Percentiles rank a stretch among this genome's conserved stretches.
Conservation (phyloP, 2,888 invertebrate genomes). For the Heliconius hortense region DNA sequence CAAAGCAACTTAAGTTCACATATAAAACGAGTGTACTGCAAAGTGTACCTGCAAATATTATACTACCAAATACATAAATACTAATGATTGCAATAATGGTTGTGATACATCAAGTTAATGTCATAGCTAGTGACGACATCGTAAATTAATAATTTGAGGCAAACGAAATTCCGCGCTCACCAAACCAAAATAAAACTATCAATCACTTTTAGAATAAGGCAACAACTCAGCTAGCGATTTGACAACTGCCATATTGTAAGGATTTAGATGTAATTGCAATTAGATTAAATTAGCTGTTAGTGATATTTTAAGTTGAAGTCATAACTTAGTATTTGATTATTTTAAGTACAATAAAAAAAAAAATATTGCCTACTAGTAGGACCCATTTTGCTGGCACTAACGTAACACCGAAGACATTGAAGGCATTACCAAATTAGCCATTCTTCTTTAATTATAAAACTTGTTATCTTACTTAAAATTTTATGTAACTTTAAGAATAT, state of each 20-base stretch:
- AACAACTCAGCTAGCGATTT: slow-evolving; percentile 79
- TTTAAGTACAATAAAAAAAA: slow-evolving; percentile 68
- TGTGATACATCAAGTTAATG: slow-evolving; percentile 72
- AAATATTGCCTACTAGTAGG: slow-evolving; percentile 41
- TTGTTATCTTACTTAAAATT: slow-evolving; percentile 13
- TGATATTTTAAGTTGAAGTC: slow-evolving; percentile 76
- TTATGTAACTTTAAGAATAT: slow-evolving; percentile 21
- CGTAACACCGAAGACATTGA: slow-evolving; percentile 19
- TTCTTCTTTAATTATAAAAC: slow-evolving; percentile 15
- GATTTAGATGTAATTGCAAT: slow-evolving; percentile 68
- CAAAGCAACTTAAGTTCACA: slow-evolving; percentile 38
- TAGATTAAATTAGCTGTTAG: slow-evolving; percentile 54
- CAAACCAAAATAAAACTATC: slow-evolving; percentile 54
- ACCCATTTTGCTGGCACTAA: slow-evolving; percentile 30
- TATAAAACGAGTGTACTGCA: slow-evolving; percentile 50
- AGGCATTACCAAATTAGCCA: slow-evolving; percentile 29
- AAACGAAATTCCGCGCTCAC: slow-evolving; percentile 61
- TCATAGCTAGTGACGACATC: slow-evolving; percentile 59
- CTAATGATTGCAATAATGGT: slow-evolving; percentile 76
- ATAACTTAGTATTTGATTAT: slow-evolving; percentile 79
- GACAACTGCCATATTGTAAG: slow-evolving; percentile 82
- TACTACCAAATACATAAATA: slow-evolving; percentile 69
- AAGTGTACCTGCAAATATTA: slow-evolving; percentile 69
- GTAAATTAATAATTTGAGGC: slow-evolving; percentile 51
- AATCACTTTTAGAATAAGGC: slow-evolving; percentile 55